Percentiles rank a stretch among this genome's conserved stretches.
phyloP scores from a whole-genome alignment of 2,797 vertebrate species.

The Emydoidea blandingii region DNA sequence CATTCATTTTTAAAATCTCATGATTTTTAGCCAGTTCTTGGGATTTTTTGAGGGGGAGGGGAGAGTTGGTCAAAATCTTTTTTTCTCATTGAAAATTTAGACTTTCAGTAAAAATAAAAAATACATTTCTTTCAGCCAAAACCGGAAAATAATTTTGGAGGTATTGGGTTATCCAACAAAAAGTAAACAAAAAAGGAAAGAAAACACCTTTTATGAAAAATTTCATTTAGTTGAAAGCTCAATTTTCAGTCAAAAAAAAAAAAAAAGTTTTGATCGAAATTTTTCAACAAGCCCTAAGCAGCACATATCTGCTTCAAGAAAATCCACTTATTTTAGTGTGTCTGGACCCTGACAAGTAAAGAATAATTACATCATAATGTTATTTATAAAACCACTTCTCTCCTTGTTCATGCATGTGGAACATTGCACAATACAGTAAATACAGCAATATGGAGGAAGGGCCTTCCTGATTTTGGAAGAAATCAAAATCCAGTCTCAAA shows the following conservation, averaged over 20 bases:
- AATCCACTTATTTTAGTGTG: not conserved
- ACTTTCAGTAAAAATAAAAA: not conserved
- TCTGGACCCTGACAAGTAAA: not conserved
- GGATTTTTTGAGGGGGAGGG: not conserved
- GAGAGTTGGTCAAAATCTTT: not conserved
- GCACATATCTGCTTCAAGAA: not conserved
- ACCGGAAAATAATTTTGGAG: not conserved
- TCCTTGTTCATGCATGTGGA: not conserved
- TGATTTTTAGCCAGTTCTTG: not conserved
- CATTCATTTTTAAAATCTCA: not conserved
- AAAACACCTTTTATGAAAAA: not conserved
- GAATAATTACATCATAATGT: not conserved
- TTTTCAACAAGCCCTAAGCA: not conserved
- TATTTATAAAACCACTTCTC: not conserved
- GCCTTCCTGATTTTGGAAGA: not conserved
- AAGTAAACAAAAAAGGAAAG: not conserved
- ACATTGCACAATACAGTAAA: not conserved
- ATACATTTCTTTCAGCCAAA: not conserved
- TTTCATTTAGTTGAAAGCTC: not conserved
- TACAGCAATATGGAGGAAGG: not conserved
- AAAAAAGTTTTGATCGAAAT: not conserved
- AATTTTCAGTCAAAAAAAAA: not conserved
- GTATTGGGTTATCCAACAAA: not conserved
- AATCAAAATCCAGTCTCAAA: not conserved
- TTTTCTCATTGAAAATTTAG: not conserved